Base-by-base conservation (phyloP, 2,113 vertebrate genomes). In the Phrynocephalus versicolor region DNA sequence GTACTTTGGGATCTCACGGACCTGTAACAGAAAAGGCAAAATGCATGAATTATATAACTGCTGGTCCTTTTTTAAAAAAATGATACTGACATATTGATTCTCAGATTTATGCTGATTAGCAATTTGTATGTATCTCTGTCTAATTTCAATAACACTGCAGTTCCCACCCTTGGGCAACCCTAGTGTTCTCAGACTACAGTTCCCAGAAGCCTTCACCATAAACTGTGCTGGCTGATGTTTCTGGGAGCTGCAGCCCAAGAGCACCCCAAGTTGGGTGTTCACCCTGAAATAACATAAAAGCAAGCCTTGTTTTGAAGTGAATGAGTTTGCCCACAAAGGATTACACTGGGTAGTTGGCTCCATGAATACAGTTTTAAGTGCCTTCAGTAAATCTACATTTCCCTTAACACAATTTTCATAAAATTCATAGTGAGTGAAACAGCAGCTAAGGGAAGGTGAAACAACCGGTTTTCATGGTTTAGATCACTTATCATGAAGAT, bases 351-450 rank as follows among this genome's bases (percentile, higher is more conserved):
- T 51, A 77, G 72, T 79, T 92, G 82, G 58, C 45, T 90, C 81
- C 81, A 85, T 87, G 89, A 84, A 58, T n/a, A 23, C 0, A 0
- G 13, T 0, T 51, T 91, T 93, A 73, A 81, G 74, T 83, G 39
- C 78, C 85, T 88, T 91, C 87, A 82, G 88, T 86, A 88, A 85
- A 91, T 70, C 72, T 89, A 62, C 27, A 15, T 90, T 87, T 94
- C 88, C 89, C 62, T 92, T 84, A 88, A 39, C 27, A 2, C 0
- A 0, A 67, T 75, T 91, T 92, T 91, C 72, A 87, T 89, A 80
- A 85, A 87, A 79, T 64, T 83, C 79, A 16, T 64, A 45, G 77
- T 0, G 6, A 87, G 67, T 19, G 37, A 92, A 90, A 78, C 0
- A 1, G 23, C 67, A 88, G 37, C 5, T 65, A 1, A 0, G 67